These are phyloP conservation scores for Metalampra italica DNA, from an alignment of 2,888 invertebrate genomes.

Conservation along the genomic window DNA sequence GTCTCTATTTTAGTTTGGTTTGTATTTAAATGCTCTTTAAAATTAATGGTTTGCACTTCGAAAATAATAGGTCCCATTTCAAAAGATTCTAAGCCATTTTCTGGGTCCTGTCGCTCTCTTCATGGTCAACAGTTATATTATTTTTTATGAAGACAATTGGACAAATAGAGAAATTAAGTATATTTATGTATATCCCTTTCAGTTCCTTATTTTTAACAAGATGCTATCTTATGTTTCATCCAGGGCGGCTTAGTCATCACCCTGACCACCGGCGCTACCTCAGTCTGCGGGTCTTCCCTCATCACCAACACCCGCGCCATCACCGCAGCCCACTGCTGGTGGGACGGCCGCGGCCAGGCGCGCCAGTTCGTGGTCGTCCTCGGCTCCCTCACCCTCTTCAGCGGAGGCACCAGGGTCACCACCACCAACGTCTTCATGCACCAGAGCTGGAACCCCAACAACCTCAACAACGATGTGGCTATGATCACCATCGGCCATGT, in stretches of 20 bases:
- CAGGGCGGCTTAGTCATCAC: conserved; percentile 33
- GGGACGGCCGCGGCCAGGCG: conserved; percentile 21
- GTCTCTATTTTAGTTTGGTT: too few relatives aligned
- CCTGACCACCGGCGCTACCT: conserved; percentile 20
- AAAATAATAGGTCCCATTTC: too few relatives aligned
- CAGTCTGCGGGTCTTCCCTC: conserved; percentile 34
- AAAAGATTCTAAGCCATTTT: too few relatives aligned
- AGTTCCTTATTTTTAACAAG: too few relatives aligned
- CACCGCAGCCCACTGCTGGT: conserved; percentile 41
- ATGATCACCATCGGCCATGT: conserved; percentile 22
- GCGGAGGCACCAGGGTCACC: conserved; percentile 26
- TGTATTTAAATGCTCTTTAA: too few relatives aligned
- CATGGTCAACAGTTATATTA: too few relatives aligned
- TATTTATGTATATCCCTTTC: too few relatives aligned
- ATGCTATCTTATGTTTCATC: too few relatives aligned
- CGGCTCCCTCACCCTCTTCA: conserved; percentile 26
- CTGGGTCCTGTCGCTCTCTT: too few relatives aligned
- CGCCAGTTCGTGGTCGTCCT: conserved; percentile 30
- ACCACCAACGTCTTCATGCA: conserved; percentile 26
- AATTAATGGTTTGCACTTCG: too few relatives aligned
- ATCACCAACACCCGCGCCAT: conserved; percentile 25
- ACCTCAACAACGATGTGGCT: conserved; percentile 28
- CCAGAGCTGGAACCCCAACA: conserved; percentile 21
- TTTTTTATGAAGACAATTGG: too few relatives aligned
- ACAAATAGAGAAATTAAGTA: too few relatives aligned